Evolutionary conservation across 2,797 vertebrate genomes (phyloP).

Genomic region (Pangasius mekongensis): DNA sequence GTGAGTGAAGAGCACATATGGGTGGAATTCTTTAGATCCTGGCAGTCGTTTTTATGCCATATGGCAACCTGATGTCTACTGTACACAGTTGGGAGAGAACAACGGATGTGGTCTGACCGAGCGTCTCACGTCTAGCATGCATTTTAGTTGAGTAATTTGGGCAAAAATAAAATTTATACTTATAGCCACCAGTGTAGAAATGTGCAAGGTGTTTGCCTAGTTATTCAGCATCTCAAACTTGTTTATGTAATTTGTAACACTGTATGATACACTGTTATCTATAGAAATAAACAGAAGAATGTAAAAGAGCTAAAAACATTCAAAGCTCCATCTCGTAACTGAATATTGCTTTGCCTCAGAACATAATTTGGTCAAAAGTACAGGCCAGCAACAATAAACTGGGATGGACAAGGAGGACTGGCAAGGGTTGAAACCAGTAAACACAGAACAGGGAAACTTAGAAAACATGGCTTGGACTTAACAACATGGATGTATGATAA

Average conservation of each 20-base stretch:
- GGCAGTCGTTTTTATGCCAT: conserved; percentile 33
- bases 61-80: conserved; percentile 45
- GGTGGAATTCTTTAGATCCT: conserved; percentile 39
- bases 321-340: no score
- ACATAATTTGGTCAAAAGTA: not conserved
- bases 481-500: not conserved
- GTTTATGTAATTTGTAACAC: not conserved
- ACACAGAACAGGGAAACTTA: not conserved
- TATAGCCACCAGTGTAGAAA: not conserved
- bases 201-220: no score
- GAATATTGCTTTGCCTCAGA: not conserved
- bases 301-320: not conserved
- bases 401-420: no score
- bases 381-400: not conserved
- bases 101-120: conserved; percentile 3
- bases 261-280: not conserved
- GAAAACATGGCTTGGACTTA: not conserved
- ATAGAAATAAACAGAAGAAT: not conserved
- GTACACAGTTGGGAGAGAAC: not conserved
- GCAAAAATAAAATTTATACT: not conserved
- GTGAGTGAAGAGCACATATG: conserved; percentile 31
- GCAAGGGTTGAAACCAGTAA: not conserved
- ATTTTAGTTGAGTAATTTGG: not conserved
- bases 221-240: not conserved
- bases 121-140: no score